Conservation (phyloP, 2,113 vertebrate genomes). For the Atherinomorus stipes region DNA sequence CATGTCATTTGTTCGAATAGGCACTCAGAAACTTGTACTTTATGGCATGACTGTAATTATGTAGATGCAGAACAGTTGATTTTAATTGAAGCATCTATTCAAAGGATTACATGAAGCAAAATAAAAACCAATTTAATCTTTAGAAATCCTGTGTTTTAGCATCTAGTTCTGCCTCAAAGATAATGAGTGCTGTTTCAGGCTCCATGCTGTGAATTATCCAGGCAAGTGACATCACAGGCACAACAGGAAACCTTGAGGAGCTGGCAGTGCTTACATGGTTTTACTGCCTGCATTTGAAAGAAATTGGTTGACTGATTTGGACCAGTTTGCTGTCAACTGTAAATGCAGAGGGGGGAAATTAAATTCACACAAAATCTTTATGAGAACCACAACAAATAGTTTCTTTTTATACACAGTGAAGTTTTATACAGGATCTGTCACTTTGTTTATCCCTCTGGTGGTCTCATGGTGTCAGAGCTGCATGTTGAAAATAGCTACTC, state of each 20-base stretch:
- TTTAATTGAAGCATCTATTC: slow-evolving; percentile 1
- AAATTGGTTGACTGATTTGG: slow-evolving; percentile 41
- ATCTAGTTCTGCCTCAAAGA: slow-evolving; percentile 6
- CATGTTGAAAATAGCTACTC: slow-evolving; percentile 25
- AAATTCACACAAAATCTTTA: slow-evolving; percentile 40
- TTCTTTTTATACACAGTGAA: slow-evolving; percentile 19
- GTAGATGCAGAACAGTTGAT: neutral
- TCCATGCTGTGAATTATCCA: slow-evolving; percentile 34
- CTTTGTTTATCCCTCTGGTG: slow-evolving; percentile 38
- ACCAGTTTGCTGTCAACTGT: slow-evolving; percentile 37
- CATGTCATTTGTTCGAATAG: neutral
- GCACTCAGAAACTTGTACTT: neutral
- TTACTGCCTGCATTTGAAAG: slow-evolving; percentile 43
- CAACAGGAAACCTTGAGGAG: slow-evolving; percentile 26
- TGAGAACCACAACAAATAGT: slow-evolving; percentile 40
- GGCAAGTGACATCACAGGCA: slow-evolving; percentile 21
- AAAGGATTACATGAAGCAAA: neutral
- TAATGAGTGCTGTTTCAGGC: slow-evolving; percentile 11
- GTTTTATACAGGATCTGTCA: slow-evolving; percentile 5
- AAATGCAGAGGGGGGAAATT: slow-evolving; percentile 46
- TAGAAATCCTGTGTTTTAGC: slow-evolving; percentile 14
- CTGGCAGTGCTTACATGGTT: slow-evolving; percentile 18
- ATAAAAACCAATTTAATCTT: neutral
- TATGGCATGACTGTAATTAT: neutral
- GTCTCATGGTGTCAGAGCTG: slow-evolving; percentile 27